phyloP scores from a whole-genome alignment of 1,140 invertebrate genomes.

The Drosophila arawakana region DNA sequence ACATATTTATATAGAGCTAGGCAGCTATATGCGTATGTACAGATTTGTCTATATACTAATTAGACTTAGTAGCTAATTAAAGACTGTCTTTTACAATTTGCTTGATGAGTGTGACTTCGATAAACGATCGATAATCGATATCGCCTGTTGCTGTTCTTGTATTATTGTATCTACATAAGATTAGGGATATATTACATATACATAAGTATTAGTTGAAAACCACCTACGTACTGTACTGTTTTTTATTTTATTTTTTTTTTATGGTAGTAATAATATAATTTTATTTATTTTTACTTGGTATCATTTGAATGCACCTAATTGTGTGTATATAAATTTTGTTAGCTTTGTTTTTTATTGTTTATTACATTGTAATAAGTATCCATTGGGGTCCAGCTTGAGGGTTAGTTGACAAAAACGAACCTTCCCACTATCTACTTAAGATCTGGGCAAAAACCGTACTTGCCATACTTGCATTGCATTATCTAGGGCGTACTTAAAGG shows the following conservation, averaged over 20 bases:
- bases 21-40: slow-evolving; percentile 56
- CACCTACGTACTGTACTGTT: slow-evolving; percentile 61
- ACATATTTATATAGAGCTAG: slow-evolving; percentile 47
- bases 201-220: slow-evolving; percentile 67
- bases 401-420: slow-evolving; percentile 40
- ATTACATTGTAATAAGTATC: slow-evolving; percentile 73
- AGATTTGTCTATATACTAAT: slow-evolving; percentile 31
- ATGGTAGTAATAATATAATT: slow-evolving; percentile 1
- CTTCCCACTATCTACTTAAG: slow-evolving; percentile 40
- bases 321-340: slow-evolving; percentile 29
- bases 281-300: slow-evolving; percentile 1
- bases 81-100: slow-evolving; percentile 61
- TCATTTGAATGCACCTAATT: slow-evolving; percentile 22
- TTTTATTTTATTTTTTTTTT: background rate
- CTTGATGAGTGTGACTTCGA: slow-evolving; percentile 51
- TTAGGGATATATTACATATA: slow-evolving; percentile 61
- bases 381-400: slow-evolving; percentile 20
- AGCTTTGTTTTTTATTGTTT: slow-evolving; percentile 8
- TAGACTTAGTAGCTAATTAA: slow-evolving; percentile 57
- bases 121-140: slow-evolving; percentile 21
- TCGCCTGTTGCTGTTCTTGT: slow-evolving; percentile 17
- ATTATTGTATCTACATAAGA: slow-evolving; percentile 70
- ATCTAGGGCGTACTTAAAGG: background rate
- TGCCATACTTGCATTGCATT: background rate
- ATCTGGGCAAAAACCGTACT: slow-evolving; percentile 9